A percentile compares a stretch with the other conserved stretches of the same genome.
These are phyloP conservation scores for Podabrus alpinus DNA, from an alignment of 2,888 invertebrate species.

Conservation along the genomic window DNA sequence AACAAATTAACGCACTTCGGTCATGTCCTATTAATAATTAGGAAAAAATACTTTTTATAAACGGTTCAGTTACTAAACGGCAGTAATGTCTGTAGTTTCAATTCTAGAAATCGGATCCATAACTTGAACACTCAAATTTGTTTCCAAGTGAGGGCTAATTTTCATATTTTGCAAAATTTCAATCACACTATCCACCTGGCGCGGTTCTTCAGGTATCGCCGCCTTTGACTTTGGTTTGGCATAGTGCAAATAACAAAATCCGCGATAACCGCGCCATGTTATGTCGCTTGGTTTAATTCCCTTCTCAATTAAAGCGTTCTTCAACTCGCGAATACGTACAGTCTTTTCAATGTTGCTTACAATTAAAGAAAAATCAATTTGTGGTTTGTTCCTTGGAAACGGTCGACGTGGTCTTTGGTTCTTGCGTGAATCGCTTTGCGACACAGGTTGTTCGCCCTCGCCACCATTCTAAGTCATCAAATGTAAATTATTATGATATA, in stretches of 20 bases:
- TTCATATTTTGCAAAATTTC: slow-evolving; percentile 57
- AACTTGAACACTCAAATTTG: slow-evolving; percentile 54
- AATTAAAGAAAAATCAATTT: slow-evolving; percentile 55
- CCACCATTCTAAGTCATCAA: neutral
- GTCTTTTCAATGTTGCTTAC: slow-evolving; percentile 74
- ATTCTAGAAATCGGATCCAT: slow-evolving; percentile 59
- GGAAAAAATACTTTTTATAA: neutral
- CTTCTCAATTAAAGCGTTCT: slow-evolving; percentile 72
- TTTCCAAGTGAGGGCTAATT: slow-evolving; percentile 49
- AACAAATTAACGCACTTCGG: neutral
- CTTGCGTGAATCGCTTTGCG: neutral
- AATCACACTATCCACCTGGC: slow-evolving; percentile 56
- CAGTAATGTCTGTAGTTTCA: slow-evolving; percentile 58
- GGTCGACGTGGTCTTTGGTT: slow-evolving; percentile 8
- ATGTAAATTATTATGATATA: neutral
- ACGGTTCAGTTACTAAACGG: slow-evolving; percentile 49
- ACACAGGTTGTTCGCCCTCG: slow-evolving; percentile 7
- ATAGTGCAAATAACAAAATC: slow-evolving; percentile 69
- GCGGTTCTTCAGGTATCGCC: slow-evolving; percentile 21
- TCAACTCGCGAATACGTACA: slow-evolving; percentile 75
- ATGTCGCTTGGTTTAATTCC: slow-evolving; percentile 78
- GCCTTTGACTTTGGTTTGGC: slow-evolving; percentile 63
- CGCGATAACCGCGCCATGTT: slow-evolving; percentile 63
- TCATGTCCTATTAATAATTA: neutral
- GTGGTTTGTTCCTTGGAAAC: slow-evolving; percentile 32